Evolutionary conservation across 1,140 invertebrate species (phyloP), one percentile per base, ranked within the genome.

Genomic region (Ostrea edulis): DNA sequence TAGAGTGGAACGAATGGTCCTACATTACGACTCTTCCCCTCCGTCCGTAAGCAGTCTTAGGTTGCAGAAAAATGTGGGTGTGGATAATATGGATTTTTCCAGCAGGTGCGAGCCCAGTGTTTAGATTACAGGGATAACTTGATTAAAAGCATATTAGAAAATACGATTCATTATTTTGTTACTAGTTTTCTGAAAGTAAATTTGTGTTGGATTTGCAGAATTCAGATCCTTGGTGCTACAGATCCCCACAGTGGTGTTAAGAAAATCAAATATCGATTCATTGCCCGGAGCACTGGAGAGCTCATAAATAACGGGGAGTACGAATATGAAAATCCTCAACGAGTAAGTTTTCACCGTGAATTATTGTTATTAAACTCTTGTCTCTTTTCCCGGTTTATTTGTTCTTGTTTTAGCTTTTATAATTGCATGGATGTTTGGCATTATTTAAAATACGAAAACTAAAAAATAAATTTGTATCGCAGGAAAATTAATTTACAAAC

Each of bases 71-170:
- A 87, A 84, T 55, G 58, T 83, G 8, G 58, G 17, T 25, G 65
- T 68, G 5, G 35, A 82, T 25, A n/a, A 22, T n/a, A 77, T 87
- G 29, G 29, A 55, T 51, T 83, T 62, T 53, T 62, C 53, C 20
- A 83, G 86, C 14, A 65, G 53, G 86, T 83, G 62, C 29, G 81
- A n/a, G n/a, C n/a, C n/a, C n/a, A n/a, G n/a, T n/a, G n/a, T n/a
- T n/a, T n/a, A n/a, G n/a, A 25, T 55, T 12, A 9, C 14, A 12
- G 9, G 2, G 5, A 44, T 44, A 44, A 44, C 35, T n/a, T n/a
- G n/a, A n/a, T 5, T 1, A 44, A 44, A 44, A 44, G 35, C 35
- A 44, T 44, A 44, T 44, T 44, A 44, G 35, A 44, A 44, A 44
- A 44, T 44, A 5, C 5, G 35, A 44, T 2, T 44, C 35, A 44